Conservation (phyloP, 2,113 vertebrate species). For the Lycocorax pyrrhopterus region DNA sequence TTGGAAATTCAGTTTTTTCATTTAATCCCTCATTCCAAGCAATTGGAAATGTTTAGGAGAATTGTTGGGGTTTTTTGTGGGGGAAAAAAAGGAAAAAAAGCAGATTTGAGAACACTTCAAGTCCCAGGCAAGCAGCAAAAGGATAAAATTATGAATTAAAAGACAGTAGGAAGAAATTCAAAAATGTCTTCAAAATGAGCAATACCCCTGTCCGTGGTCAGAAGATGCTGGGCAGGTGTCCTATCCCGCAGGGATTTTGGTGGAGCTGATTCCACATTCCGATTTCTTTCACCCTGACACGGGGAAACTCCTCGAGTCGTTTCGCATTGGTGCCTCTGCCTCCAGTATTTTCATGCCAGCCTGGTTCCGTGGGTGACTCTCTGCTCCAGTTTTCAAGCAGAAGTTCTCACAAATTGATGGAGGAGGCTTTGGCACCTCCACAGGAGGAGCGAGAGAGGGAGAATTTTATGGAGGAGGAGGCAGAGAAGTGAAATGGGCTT, state of each 20-base stretch:
- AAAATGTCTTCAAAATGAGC: accelerated
- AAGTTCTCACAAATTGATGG: slow-evolving; percentile 42
- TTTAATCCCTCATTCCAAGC: background rate
- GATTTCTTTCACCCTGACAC: background rate
- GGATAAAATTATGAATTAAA: background rate
- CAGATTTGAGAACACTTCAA: background rate
- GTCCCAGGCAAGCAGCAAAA: background rate
- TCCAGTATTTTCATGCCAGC: slow-evolving; percentile 44
- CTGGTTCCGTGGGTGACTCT: slow-evolving; percentile 49
- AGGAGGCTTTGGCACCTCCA: slow-evolving; percentile 46
- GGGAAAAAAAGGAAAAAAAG: too few species aligned
- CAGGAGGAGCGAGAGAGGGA: background rate
- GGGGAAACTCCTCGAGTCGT: slow-evolving; percentile 46
- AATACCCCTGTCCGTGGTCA: accelerated
- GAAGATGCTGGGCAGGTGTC: background rate
- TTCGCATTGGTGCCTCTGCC: slow-evolving; percentile 22
- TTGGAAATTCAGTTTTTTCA: background rate
- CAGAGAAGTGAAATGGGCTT: background rate
- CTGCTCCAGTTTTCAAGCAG: slow-evolving; percentile 63
- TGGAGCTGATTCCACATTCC: background rate
- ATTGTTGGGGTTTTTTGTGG: background rate
- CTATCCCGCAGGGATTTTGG: background rate
- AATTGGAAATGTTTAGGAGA: background rate
- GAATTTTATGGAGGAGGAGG: background rate
- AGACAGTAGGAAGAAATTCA: background rate